Evolutionary conservation across 2,113 vertebrate genomes (phyloP).

Genomic region (Bos taurus): DNA sequence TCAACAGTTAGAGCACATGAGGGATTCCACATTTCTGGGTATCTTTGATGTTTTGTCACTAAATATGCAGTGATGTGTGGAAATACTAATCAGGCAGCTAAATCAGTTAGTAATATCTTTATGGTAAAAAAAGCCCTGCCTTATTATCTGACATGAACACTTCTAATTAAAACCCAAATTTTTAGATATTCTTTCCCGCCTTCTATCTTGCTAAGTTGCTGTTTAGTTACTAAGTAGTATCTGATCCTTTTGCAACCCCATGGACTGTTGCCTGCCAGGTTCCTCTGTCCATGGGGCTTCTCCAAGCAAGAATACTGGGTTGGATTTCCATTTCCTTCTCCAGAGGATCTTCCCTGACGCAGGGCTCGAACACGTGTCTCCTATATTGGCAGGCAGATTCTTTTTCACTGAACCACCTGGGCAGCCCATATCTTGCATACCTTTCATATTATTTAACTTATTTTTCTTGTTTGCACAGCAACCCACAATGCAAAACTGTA

Average conservation of each 20-base stretch:
- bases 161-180: not conserved
- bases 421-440: not conserved
- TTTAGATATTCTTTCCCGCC: not conserved
- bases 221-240: not conserved
- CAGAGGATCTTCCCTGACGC: not conserved
- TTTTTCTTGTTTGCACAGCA: slow-evolving; percentile 46
- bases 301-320: not conserved
- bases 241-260: not conserved
- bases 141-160: not conserved
- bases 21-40: not conserved
- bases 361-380: not conserved
- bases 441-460: slow-evolving; percentile 7
- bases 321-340: not conserved
- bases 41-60: not conserved
- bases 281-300: not conserved
- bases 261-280: not conserved
- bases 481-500: slow-evolving; percentile 51
- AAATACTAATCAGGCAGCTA: not conserved
- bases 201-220: not conserved
- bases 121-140: slow-evolving; percentile 12
- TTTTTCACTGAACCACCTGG: not conserved
- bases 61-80: not conserved
- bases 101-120: slow-evolving; percentile 4
- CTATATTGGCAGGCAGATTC: not conserved
- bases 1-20: slow-evolving; percentile 53